A percentile compares a stretch with the other conserved stretches of the same genome.
Evolutionary conservation across 2,113 vertebrate genomes (phyloP).

Genomic region (Axis porcinus): DNA sequence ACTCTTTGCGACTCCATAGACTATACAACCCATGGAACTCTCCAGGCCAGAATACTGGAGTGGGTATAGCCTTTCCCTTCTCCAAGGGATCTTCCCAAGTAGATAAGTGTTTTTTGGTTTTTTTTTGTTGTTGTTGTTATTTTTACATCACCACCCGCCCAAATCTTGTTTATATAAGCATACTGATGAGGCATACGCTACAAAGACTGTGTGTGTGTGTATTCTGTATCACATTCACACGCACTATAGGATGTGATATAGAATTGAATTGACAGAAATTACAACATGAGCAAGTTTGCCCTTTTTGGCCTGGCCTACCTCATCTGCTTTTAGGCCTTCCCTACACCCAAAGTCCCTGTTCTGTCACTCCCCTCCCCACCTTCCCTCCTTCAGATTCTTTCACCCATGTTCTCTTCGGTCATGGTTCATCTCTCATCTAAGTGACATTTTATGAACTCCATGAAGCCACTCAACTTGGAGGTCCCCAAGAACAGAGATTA

Average conservation of each 20-base stretch:
- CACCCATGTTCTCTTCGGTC: background rate
- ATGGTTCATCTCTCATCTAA: background rate
- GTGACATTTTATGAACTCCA: background rate
- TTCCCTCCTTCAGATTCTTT: background rate
- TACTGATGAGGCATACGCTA: background rate
- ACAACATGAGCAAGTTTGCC: background rate
- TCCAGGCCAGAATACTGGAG: background rate
- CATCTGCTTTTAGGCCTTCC: background rate
- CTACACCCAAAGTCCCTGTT: background rate
- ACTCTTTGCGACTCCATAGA: background rate
- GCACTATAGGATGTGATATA: accelerated
- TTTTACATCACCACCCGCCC: background rate
- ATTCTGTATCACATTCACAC: background rate
- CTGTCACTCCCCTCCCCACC: too few species aligned
- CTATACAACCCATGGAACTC: background rate
- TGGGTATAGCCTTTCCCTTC: background rate
- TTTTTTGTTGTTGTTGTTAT: background rate
- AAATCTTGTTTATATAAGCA: background rate
- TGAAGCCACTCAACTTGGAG: background rate
- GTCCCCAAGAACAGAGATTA: background rate
- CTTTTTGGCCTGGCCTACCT: background rate
- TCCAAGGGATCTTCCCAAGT: background rate
- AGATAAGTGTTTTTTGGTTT: background rate
- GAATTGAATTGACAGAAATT: background rate
- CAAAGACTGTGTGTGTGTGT: background rate